Evolutionary conservation across 2,797 vertebrate species (phyloP).

Genomic region (Chiloscyllium punctatum): DNA sequence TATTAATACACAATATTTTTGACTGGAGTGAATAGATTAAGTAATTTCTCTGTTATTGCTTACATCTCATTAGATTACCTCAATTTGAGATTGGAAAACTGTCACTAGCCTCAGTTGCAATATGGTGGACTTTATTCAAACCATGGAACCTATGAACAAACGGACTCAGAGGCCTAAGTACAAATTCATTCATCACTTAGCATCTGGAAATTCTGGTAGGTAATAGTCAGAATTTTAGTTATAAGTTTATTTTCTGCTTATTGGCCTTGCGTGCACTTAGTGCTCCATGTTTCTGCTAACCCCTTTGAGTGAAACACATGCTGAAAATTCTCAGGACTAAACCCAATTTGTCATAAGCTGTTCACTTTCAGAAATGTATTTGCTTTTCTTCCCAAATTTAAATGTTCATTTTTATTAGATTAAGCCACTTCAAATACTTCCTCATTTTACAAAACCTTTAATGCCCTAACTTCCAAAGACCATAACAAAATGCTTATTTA

Average conservation of each 20-base stretch:
- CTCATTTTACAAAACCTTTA: background rate
- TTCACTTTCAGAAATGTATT: background rate
- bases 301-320: background rate
- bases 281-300: background rate
- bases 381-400: background rate
- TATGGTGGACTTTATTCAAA: background rate
- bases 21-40: background rate
- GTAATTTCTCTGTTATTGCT: background rate
- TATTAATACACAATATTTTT: background rate
- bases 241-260: background rate
- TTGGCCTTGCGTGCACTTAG: background rate
- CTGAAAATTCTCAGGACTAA: background rate
- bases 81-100: background rate
- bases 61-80: background rate
- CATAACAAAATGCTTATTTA: background rate
- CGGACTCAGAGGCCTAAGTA: background rate
- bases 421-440: background rate
- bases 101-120: background rate
- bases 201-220: background rate
- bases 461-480: background rate
- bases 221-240: background rate
- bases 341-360: background rate
- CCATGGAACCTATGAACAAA: too few relatives aligned
- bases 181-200: background rate
- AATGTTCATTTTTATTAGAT: background rate